phyloP scores from a whole-genome alignment of 2,113 vertebrate species.

The Porphyrio hochstetteri region DNA sequence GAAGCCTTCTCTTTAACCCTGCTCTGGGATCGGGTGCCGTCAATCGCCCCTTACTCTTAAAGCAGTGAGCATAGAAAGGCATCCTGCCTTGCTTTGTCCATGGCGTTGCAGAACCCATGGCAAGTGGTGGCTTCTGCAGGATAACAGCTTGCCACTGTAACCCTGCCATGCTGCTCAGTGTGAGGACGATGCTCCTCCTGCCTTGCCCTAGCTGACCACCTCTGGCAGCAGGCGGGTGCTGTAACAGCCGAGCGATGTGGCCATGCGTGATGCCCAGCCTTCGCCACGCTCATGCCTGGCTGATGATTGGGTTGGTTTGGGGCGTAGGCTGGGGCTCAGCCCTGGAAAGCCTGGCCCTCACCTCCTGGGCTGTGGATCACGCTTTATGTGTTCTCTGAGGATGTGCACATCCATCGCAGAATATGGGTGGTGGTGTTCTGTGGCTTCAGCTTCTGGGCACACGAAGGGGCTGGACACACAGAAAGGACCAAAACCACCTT shows the following conservation, averaged over 20 bases:
- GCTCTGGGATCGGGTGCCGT: neutral
- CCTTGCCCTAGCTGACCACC: neutral
- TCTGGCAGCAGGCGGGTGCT: neutral
- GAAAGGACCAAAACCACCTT: neutral
- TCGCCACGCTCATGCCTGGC: fast-evolving
- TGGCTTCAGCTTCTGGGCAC: neutral
- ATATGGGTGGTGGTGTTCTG: neutral
- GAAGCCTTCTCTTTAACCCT: neutral
- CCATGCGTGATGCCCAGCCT: neutral
- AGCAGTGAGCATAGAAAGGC: neutral
- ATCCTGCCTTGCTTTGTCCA: neutral
- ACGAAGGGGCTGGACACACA: neutral
- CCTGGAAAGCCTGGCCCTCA: neutral
- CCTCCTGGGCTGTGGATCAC: neutral
- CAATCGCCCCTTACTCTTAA: neutral
- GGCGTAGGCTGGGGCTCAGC: neutral
- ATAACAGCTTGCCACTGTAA: neutral
- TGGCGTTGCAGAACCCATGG: fast-evolving
- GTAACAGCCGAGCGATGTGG: fast-evolving
- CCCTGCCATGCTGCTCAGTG: neutral
- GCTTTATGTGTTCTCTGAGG: neutral
- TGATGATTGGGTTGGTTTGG: fast-evolving
- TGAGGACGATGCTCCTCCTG: fast-evolving
- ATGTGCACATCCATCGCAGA: neutral
- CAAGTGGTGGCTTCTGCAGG: neutral